Evolutionary conservation across 2,888 invertebrate genomes (phyloP).

Genomic region (Rosalia funebris): DNA sequence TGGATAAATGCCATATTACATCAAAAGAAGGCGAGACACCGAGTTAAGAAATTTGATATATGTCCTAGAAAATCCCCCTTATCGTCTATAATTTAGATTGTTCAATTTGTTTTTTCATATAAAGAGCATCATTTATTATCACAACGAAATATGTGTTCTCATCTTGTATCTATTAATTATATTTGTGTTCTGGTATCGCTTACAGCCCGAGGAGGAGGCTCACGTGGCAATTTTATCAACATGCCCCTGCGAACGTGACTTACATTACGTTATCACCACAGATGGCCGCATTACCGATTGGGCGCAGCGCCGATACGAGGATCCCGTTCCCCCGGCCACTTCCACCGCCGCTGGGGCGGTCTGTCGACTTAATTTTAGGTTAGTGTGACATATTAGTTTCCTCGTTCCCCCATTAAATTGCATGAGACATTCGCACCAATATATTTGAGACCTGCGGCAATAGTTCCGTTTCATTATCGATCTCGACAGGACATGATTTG

Average conservation of each 20-base stretch:
- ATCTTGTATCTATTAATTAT: constrained; percentile 21
- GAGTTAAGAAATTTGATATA: neutral
- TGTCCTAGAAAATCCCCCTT: too few species aligned
- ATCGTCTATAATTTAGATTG: neutral
- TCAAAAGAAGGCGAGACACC: too few species aligned
- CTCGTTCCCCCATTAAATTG: constrained; percentile 28
- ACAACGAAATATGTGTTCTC: constrained; percentile 12
- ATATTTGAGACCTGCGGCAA: constrained; percentile 10
- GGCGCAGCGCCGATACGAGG: constrained; percentile 68
- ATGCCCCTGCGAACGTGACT: constrained; percentile 72
- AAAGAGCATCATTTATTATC: constrained; percentile 13
- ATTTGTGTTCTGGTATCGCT: constrained; percentile 24
- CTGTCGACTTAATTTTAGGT: constrained; percentile 68
- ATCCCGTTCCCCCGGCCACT: constrained; percentile 51
- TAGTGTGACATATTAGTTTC: constrained; percentile 46
- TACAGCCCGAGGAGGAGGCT: constrained; percentile 73
- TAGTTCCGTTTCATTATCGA: neutral
- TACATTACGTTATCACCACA: constrained; percentile 73
- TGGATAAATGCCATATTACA: too few species aligned
- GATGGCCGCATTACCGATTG: constrained; percentile 74
- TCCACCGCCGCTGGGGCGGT: constrained; percentile 64
- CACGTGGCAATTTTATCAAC: constrained; percentile 74
- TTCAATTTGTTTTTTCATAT: neutral
- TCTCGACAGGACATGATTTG: neutral
- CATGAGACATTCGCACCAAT: constrained; percentile 11